Base-by-base conservation (phyloP, 2,797 vertebrate species). In the Micrastur ruficollis region DNA sequence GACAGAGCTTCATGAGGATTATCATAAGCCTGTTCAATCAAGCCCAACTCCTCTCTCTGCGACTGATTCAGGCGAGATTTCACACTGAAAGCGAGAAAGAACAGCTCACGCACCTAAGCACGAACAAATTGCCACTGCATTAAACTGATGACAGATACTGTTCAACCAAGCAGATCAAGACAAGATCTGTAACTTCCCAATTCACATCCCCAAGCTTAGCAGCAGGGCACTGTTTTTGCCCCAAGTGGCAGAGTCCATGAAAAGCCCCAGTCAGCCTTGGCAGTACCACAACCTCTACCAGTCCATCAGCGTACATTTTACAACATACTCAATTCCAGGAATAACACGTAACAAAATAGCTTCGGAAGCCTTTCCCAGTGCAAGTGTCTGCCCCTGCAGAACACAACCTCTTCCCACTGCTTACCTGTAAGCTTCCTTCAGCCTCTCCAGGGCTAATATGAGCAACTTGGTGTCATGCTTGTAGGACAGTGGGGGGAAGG, bases 381-480 rank as follows among this genome's bases (percentile, higher is more conserved):
- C 14, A 31, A 27, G 9, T 5, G 3, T 8, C 14, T 26, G 27
- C 7, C 20, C 20, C 36, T 52, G 55, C 14, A 72, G 15, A 79
- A 49, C 27, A 55, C 4, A 7, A 16, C 22, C 4, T 25, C 31
- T 58, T 75, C n/a, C 42, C 29, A n/a, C 11, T 16, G 66, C 75
- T 97, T 93, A 99, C 99, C 99, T 99, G 98, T 99, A 99, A 32
- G 99, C 99, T 96, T 99, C 99, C 95, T 99, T 99, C 80, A 99
- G 99, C 95, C 99, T 98, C 97, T 99, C 99, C 97, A 99, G 95
- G 38, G 99, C 99, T 93, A 99, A 96, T 96, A 99, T 99, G 75
- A 99, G 99, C 96, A 99, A 97, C 81, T 99, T 99, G 97, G 99
- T 99, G 97, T 99, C 99, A 6, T 99, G 99, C 91, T 99, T 99